These are phyloP conservation scores for Typhlomys cinereus DNA, from an alignment of 2,113 vertebrate species.

Conservation along the genomic window DNA sequence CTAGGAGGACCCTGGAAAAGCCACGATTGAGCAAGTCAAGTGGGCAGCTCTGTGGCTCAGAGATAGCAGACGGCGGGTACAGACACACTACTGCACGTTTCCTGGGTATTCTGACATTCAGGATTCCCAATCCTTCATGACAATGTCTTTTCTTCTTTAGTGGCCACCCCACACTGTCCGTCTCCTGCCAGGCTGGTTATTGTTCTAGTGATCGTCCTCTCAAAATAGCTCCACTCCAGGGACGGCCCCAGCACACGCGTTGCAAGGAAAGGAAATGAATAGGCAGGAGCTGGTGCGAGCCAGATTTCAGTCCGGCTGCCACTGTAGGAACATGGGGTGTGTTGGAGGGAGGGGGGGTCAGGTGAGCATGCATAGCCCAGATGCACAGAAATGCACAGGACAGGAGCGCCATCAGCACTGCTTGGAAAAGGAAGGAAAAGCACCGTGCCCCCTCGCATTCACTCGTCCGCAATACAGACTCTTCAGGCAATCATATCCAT, in stretches of 20 bases:
- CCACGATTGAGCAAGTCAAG: background rate
- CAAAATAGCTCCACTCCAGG: conserved; percentile 57
- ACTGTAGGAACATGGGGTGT: background rate
- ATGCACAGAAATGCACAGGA: conserved; percentile 22
- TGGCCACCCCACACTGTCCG: conserved; percentile 50
- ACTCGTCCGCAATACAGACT: background rate
- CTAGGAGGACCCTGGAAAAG: background rate
- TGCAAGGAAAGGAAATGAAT: conserved; percentile 35
- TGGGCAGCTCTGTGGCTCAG: background rate
- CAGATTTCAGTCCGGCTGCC: conserved; percentile 34
- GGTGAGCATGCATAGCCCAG: background rate
- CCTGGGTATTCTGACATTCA: conserved; percentile 41
- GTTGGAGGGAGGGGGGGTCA: background rate
- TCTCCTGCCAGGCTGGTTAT: conserved; percentile 62
- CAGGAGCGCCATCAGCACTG: background rate
- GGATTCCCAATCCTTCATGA: conserved; percentile 12
- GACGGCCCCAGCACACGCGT: conserved; percentile 17
- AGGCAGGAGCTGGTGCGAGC: background rate
- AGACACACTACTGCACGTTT: background rate
- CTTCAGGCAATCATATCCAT: conserved; percentile 25
- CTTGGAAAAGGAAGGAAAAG: background rate
- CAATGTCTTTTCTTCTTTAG: conserved; percentile 61
- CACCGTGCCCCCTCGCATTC: background rate
- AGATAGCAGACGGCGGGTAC: conserved; percentile 20
- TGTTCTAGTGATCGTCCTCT: conserved; percentile 59